Percentiles rank a stretch among this genome's conserved stretches.
Evolutionary conservation across 2,888 invertebrate genomes (phyloP).

Genomic region (Argyresthia albistria): DNA sequence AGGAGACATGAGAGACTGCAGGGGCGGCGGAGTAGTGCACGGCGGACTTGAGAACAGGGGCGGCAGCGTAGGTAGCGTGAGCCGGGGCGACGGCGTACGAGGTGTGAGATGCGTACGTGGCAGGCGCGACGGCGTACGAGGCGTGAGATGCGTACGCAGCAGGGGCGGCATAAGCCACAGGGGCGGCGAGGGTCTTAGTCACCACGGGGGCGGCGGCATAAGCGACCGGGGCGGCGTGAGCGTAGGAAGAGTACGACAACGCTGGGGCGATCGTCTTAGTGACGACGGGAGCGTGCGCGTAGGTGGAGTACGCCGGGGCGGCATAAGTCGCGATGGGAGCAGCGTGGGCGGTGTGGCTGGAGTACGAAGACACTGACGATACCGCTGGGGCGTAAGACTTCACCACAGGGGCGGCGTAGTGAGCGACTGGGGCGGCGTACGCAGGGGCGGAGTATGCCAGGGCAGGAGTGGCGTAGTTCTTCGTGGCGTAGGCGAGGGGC

Average conservation of each 20-base stretch:
- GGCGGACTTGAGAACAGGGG: conserved; percentile 48
- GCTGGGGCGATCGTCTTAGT: conserved; percentile 35
- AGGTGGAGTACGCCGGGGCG: conserved; percentile 28
- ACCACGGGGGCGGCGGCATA: conserved; percentile 33
- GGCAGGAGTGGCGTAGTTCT: conserved; percentile 26
- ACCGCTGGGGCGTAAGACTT: conserved; percentile 14
- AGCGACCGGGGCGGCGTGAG: conserved; percentile 17
- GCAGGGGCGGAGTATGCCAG: conserved; percentile 13
- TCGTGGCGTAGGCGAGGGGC: conserved; percentile 24
- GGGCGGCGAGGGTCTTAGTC: conserved; percentile 33
- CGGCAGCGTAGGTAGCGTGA: conserved; percentile 28
- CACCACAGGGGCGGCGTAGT: conserved; percentile 36
- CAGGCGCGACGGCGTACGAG: conserved; percentile 14
- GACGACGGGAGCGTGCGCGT: conserved; percentile 40
- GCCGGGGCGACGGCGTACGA: conserved; percentile 32
- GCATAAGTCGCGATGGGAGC: conserved; percentile 26
- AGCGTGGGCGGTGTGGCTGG: conserved; percentile 10
- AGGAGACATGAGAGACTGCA: conserved; percentile 74
- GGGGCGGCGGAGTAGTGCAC: conserved; percentile 73
- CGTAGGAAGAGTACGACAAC: conserved; percentile 25
- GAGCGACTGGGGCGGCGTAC: conserved; percentile 18
- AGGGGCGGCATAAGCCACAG: conserved; percentile 30
- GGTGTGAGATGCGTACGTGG: conserved; percentile 15
- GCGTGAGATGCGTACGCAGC: conserved; percentile 12
- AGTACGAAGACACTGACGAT: conserved; percentile 13